Percentiles rank a stretch among this genome's conserved stretches.
phyloP scores from a whole-genome alignment of 2,888 invertebrate genomes.

The Ptilodon capucinus region DNA sequence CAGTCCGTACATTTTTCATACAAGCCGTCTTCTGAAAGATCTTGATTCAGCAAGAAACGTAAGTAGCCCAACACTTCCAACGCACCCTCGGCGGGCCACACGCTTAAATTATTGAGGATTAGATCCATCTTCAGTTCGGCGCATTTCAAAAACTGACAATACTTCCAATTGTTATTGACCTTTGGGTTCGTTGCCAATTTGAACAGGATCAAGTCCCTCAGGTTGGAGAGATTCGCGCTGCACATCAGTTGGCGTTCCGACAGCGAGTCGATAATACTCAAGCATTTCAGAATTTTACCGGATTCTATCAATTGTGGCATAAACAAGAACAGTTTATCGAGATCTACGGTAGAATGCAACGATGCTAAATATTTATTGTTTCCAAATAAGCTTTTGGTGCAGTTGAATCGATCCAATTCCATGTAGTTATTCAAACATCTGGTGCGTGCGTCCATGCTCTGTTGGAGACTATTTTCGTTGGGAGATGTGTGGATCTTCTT shows the following conservation, averaged over 20 bases:
- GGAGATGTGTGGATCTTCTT: constrained; percentile 84
- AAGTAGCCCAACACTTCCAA: constrained; percentile 78
- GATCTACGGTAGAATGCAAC: constrained; percentile 80
- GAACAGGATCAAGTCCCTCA: constrained; percentile 83
- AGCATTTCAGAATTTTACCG: constrained; percentile 73
- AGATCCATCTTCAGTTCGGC: constrained; percentile 74
- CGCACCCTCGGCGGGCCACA: constrained; percentile 83
- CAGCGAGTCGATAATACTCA: constrained; percentile 81
- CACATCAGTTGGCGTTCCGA: constrained; percentile 80
- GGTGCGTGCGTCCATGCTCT: constrained; percentile 81
- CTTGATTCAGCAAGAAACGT: constrained; percentile 60
- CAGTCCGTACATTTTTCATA: constrained; percentile 78
- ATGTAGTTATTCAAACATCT: constrained; percentile 84
- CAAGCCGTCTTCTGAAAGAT: constrained; percentile 67
- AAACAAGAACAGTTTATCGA: constrained; percentile 75
- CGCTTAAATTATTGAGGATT: constrained; percentile 77
- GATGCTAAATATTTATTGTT: constrained; percentile 83
- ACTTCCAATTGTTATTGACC: constrained; percentile 73
- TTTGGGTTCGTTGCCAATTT: constrained; percentile 80
- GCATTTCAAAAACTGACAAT: constrained; percentile 78
- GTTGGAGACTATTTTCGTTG: constrained; percentile 69
- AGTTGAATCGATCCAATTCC: constrained; percentile 78
- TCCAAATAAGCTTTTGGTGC: constrained; percentile 78
- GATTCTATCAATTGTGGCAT: constrained; percentile 71
- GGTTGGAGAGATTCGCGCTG: constrained; percentile 77